Evolutionary conservation across 2,797 vertebrate species (phyloP).

Genomic region (Halcyon leucocephala): DNA sequence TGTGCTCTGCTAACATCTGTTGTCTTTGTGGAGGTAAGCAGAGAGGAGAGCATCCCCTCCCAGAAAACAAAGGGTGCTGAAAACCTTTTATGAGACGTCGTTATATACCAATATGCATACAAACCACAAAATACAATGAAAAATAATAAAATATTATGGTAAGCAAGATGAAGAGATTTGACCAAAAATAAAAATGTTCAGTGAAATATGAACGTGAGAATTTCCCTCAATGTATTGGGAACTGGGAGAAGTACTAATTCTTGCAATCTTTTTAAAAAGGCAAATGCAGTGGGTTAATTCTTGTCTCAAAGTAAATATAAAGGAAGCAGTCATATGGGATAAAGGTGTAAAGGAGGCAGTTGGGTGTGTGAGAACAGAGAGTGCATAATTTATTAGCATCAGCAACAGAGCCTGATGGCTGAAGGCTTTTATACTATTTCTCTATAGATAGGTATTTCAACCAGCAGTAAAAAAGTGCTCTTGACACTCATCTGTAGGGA

Average conservation of each 20-base stretch:
- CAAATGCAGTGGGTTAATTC: constrained; percentile 13
- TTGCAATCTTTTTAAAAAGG: background rate
- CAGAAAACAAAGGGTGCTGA: constrained; percentile 10
- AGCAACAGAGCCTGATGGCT: constrained; percentile 57
- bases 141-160: background rate
- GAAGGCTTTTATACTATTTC: constrained; percentile 76
- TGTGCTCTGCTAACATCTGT: background rate
- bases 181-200: background rate
- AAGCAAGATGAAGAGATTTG: background rate
- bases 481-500: constrained; percentile 81
- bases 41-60: background rate
- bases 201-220: background rate
- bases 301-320: background rate
- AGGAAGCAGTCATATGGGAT: background rate
- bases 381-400: constrained; percentile 61
- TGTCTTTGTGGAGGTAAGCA: background rate
- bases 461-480: constrained; percentile 78
- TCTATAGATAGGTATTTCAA: constrained; percentile 79
- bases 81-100: background rate
- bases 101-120: background rate
- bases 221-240: background rate
- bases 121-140: background rate
- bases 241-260: background rate
- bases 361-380: constrained; percentile 21
- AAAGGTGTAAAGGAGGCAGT: constrained; percentile 55